Base-by-base conservation (phyloP, 2,113 vertebrate species). In the Spea bombifrons region DNA sequence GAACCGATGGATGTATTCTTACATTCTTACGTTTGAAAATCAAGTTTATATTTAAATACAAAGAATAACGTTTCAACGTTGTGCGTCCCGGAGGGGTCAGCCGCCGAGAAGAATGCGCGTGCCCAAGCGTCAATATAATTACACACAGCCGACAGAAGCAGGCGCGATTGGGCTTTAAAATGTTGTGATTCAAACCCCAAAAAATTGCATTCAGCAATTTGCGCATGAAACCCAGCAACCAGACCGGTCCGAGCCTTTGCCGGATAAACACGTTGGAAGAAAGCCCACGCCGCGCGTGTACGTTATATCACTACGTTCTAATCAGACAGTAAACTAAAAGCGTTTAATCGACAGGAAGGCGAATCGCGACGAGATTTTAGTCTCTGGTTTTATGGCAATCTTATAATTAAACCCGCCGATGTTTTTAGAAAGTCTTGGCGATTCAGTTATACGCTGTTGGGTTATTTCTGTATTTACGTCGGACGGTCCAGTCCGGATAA, bases 201-300 rank as follows among this genome's bases (percentile, higher is more conserved):
- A 30, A 30, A 30, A 30, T 30, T 30, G 30, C 30, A 30, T 61
- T 61, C 9, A 61, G 8, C 13, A 61, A 61, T 52, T 52, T 52
- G 50, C 9, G 50, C 50, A 52, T 10, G 9, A 10, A 52, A 52
- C 9, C 50, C 50, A 2, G 1, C 50, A 52, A 2, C 50, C 50
- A 52, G 55, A 59, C 1, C 30, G 30, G 30, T 30, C 30, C 30
- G 2, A 30, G 30, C 2, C 30, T 2, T 30, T 30, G 30, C 30
- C 30, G 81, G 78, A 82, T 82, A 81, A 83, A 89, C 85, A 81
- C 49, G 72, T 73, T 82, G 81, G 86, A 87, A 83, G 86, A 90
- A 91, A 91, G 91, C 82, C 90, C 87, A 90, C 87, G 87, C 82
- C 86, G 88, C 78, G 88, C 85, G 64, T 86, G 86, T 90, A 91